Evolutionary conservation across 1,140 invertebrate genomes (phyloP).

Genomic region (Drosophila sp.): DNA sequence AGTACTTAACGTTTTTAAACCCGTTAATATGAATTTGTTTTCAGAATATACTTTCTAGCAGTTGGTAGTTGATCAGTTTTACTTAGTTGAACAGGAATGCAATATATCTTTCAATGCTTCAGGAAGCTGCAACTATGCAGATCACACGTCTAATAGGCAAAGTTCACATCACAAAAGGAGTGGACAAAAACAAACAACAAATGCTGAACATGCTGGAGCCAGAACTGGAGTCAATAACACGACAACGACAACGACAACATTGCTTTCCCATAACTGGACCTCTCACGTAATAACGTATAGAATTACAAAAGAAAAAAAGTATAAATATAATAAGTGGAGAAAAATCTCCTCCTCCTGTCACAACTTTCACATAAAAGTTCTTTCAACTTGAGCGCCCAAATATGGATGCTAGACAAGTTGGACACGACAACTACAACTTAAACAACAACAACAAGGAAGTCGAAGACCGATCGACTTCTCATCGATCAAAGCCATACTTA

Average conservation of each 20-base stretch:
- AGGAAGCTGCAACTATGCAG: constrained; percentile 22
- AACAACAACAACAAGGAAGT: constrained; percentile 60
- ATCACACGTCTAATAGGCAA: constrained; percentile 69
- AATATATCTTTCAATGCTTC: constrained; percentile 14
- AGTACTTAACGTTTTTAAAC: no score
- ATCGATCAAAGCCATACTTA: constrained; percentile 79
- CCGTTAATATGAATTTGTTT: no score
- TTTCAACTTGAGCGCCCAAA: constrained; percentile 81
- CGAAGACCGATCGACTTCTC: constrained; percentile 29
- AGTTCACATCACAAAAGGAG: constrained; percentile 63
- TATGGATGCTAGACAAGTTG: constrained; percentile 69
- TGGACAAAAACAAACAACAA: constrained; percentile 10
- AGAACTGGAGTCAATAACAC: constrained; percentile 14
- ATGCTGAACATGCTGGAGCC: constrained; percentile 19
- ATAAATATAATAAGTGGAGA: constrained; percentile 36
- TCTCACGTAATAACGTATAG: constrained; percentile 82
- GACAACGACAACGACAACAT: constrained; percentile 56
- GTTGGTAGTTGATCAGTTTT: neutral
- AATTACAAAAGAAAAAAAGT: constrained; percentile 58
- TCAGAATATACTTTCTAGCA: no score
- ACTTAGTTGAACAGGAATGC: neutral
- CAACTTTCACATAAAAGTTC: constrained; percentile 83
- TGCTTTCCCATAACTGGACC: constrained; percentile 78
- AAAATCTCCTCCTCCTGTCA: constrained; percentile 80
- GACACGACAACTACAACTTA: constrained; percentile 36